Evolutionary conservation across 1,140 invertebrate genomes (phyloP).

Genomic region (Tribolium madens): DNA sequence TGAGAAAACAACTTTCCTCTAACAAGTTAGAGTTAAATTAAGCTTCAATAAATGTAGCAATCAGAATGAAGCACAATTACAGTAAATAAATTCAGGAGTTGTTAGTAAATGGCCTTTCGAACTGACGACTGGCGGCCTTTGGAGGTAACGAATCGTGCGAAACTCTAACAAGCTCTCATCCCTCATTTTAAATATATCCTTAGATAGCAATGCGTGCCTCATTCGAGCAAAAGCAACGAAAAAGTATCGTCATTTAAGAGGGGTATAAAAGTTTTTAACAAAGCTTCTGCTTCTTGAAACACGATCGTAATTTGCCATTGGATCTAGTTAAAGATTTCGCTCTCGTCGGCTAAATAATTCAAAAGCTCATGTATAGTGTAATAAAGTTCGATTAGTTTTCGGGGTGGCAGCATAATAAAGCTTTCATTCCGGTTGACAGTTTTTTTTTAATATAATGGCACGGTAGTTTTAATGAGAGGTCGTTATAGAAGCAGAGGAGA

Average conservation of each 20-base stretch:
- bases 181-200: constrained; percentile 44
- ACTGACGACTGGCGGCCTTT: constrained; percentile 51
- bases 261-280: constrained; percentile 30
- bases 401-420: constrained; percentile 8
- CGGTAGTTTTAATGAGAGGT: constrained; percentile 63
- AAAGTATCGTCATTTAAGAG: constrained; percentile 32
- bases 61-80: constrained; percentile 54
- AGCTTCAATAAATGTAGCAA: constrained; percentile 53
- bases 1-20: constrained; percentile 27
- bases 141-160: constrained; percentile 47
- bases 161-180: constrained; percentile 48
- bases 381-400: constrained; percentile 33
- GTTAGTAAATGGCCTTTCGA: constrained; percentile 54
- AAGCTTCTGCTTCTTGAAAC: background rate
- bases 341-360: constrained; percentile 18
- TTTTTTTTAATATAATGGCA: constrained; percentile 51
- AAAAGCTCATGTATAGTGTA: constrained; percentile 19
- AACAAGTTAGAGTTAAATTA: constrained; percentile 52
- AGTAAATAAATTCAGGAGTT: constrained; percentile 54
- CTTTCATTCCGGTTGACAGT: constrained; percentile 39
- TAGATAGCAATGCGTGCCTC: constrained; percentile 34
- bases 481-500: constrained; percentile 60
- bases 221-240: constrained; percentile 35
- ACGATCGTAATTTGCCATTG: constrained; percentile 17
- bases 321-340: constrained; percentile 21